Conservation (phyloP, 2,113 vertebrate species). For the Myxocyprinus asiaticus region DNA sequence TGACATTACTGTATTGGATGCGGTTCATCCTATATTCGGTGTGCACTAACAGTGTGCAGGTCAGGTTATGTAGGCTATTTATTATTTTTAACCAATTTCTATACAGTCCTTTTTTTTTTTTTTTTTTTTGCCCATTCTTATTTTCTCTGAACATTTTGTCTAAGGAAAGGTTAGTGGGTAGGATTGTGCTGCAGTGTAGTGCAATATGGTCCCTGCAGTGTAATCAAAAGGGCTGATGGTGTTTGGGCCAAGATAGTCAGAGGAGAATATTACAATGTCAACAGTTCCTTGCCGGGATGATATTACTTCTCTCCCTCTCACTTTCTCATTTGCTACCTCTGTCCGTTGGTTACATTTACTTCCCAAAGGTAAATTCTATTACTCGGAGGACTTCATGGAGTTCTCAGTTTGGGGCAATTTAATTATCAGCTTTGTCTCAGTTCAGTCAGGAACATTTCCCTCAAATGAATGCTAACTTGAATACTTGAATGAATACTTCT, state of each 20-base stretch:
- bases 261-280: constrained; percentile 39
- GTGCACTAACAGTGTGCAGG: neutral
- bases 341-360: constrained; percentile 5
- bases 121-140: constrained; percentile 1
- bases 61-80: constrained; percentile 35
- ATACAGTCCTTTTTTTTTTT: constrained; percentile 8
- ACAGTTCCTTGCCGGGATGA: constrained; percentile 11
- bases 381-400: neutral
- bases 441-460: too few relatives aligned
- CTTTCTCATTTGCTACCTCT: constrained; percentile 20
- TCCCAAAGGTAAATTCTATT: neutral
- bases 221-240: constrained; percentile 37
- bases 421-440: too few relatives aligned
- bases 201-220: constrained; percentile 27
- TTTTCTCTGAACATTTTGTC: constrained; percentile 18
- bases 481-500: too few relatives aligned
- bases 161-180: constrained; percentile 36
- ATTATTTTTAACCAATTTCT: constrained; percentile 29
- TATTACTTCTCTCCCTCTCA: neutral
- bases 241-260: constrained; percentile 31
- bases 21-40: neutral
- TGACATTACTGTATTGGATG: neutral
- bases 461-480: too few relatives aligned
- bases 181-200: constrained; percentile 23
- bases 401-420: too few relatives aligned